These are phyloP conservation scores for Drosophila robusta DNA, from an alignment of 2,888 invertebrate species.

Conservation along the genomic window DNA sequence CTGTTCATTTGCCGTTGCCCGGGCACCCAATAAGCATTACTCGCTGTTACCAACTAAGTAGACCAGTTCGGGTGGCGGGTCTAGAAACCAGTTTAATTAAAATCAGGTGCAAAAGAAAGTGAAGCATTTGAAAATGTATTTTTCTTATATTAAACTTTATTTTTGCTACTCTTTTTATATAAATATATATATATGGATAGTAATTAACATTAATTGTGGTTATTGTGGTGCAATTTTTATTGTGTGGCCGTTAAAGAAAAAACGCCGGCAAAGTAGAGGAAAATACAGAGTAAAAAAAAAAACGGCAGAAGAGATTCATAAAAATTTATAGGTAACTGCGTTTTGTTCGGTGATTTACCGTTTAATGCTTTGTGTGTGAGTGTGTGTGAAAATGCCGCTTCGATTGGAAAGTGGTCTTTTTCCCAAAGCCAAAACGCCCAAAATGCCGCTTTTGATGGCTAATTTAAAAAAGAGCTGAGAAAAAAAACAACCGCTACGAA, in stretches of 20 bases:
- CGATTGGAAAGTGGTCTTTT: slow-evolving; percentile 75
- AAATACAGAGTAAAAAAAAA: slow-evolving; percentile 6
- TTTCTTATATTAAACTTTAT: slow-evolving; percentile 1
- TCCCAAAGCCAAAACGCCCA: slow-evolving; percentile 41
- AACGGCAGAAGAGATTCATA: slow-evolving; percentile 15
- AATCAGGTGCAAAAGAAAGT: slow-evolving; percentile 74
- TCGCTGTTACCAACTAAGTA: slow-evolving; percentile 15
- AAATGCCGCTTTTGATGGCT: slow-evolving; percentile 16
- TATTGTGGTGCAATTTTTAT: slow-evolving; percentile 30
- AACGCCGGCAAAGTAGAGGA: not conserved
- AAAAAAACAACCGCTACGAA: slow-evolving; percentile 2
- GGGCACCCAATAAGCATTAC: too few relatives aligned
- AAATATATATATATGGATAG: slow-evolving; percentile 9
- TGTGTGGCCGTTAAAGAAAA: slow-evolving; percentile 7
- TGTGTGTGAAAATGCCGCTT: slow-evolving; percentile 40
- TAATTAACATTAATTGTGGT: slow-evolving; percentile 40
- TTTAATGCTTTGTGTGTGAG: slow-evolving; percentile 39
- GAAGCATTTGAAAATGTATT: slow-evolving; percentile 65
- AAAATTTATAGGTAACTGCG: slow-evolving; percentile 35
- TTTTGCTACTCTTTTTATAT: slow-evolving; percentile 10
- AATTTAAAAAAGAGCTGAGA: not conserved
- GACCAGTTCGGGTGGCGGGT: slow-evolving; percentile 40
- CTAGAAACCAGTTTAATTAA: slow-evolving; percentile 73
- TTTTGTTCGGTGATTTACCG: slow-evolving; percentile 73
- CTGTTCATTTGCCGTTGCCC: slow-evolving; percentile 17